Percentiles rank a stretch among this genome's conserved stretches.
Evolutionary conservation across 2,888 invertebrate species (phyloP).

Genomic region (Apocheima hispidaria): DNA sequence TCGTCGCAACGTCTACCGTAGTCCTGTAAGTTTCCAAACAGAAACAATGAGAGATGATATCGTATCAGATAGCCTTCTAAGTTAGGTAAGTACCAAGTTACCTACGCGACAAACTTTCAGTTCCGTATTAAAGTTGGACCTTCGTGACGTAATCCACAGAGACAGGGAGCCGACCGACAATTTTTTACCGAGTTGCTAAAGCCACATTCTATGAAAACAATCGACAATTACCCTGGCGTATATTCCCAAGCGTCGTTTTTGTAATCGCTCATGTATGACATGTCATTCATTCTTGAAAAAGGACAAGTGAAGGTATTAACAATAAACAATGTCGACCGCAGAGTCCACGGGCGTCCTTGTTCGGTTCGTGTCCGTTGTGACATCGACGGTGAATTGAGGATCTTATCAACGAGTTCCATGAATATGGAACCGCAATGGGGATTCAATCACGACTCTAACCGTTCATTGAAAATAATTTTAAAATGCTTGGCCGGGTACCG

Average conservation of each 20-base stretch:
- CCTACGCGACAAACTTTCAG: conserved; percentile 30
- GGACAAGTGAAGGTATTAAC: conserved; percentile 64
- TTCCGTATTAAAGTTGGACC: conserved; percentile 25
- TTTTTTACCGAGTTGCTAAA: conserved; percentile 33
- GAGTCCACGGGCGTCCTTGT: conserved; percentile 64
- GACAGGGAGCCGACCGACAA: conserved; percentile 29
- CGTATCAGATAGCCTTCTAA: conserved; percentile 33
- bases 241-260: conserved; percentile 62
- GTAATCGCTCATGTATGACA: conserved; percentile 52
- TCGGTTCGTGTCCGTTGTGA: conserved; percentile 50
- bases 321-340: conserved; percentile 71
- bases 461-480: conserved; percentile 40
- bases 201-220: conserved; percentile 57
- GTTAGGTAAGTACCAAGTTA: no score
- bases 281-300: conserved; percentile 58
- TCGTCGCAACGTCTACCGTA: conserved; percentile 19
- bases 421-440: conserved; percentile 35
- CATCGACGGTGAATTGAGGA: conserved; percentile 44
- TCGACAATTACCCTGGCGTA: conserved; percentile 57
- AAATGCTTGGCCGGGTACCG: conserved; percentile 29
- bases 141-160: conserved; percentile 23
- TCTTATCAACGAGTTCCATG: conserved; percentile 39
- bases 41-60: conserved; percentile 32
- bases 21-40: conserved; percentile 21
- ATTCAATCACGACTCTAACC: conserved; percentile 37